These are phyloP conservation scores for Thymelicus sylvestris DNA, from an alignment of 2,888 invertebrate species.

Conservation along the genomic window DNA sequence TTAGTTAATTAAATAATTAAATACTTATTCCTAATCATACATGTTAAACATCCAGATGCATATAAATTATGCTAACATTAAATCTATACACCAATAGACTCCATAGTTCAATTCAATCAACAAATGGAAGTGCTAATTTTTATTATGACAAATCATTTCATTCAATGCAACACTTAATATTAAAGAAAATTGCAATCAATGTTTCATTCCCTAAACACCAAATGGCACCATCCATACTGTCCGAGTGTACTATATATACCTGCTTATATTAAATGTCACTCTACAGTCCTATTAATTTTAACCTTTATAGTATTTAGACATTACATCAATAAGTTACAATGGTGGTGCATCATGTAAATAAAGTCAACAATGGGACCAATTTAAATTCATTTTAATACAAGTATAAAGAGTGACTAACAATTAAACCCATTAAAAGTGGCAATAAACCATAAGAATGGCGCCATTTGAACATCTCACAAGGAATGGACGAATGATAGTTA, in stretches of 20 bases:
- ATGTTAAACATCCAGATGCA: slow-evolving; percentile 31
- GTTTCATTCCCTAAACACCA: background rate
- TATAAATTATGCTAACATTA: slow-evolving; percentile 21
- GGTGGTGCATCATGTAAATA: too few species aligned
- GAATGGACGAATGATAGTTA: background rate
- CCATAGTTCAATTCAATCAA: slow-evolving; percentile 5
- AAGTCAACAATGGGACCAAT: too few species aligned
- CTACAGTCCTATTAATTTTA: too few species aligned
- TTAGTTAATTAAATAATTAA: slow-evolving; percentile 36
- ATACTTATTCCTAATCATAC: slow-evolving; percentile 41
- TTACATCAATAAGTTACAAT: too few species aligned
- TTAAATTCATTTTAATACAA: too few species aligned
- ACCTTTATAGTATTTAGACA: too few species aligned
- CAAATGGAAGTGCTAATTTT: background rate
- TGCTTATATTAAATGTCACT: too few species aligned
- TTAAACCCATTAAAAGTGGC: too few species aligned
- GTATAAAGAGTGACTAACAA: too few species aligned
- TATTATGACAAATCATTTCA: background rate
- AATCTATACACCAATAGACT: slow-evolving; percentile 33
- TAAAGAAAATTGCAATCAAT: background rate
- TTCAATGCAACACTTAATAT: background rate
- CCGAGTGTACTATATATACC: too few species aligned
- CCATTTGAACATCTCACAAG: background rate
- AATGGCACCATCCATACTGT: background rate
- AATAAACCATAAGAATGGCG: background rate